Evolutionary conservation across 2,888 invertebrate species (phyloP), one percentile per base, ranked within the genome.

Genomic region (Agonopterix heracliana): DNA sequence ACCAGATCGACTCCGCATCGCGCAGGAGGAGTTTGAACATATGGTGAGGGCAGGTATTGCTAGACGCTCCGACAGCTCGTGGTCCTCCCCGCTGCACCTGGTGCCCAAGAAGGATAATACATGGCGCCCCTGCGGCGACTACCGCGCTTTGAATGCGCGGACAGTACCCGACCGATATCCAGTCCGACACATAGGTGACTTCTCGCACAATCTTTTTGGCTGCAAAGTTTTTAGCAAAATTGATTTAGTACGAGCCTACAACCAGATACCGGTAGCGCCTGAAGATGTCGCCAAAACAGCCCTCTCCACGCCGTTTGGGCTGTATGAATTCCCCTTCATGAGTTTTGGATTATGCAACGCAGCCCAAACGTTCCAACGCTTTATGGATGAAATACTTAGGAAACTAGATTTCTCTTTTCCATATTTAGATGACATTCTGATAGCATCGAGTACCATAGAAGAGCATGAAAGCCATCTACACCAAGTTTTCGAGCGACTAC

Each of bases 261-360:
- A 70, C 44, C 71, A 77, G 43, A 73, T 82, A 12, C 73, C 70
- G 3, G 59, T 74, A 2, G 45, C 52, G 1, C 44, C 52, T 14
- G 64, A 61, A 5, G 70, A 78, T 49, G 57, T 76, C 7, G 14
- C 40, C 0, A 71, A 73, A 53, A 71, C 70, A 0, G 71, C 65
- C 0, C 59, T 67, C 3, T 61, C 52, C 2, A 67, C 66, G 8
- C 64, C 68, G 0, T 68, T 66, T 46, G 64, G 64, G 3, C 46
- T 68, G 9, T 68, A 55, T 40, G 66, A 78, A 46, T 72, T 67
- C 47, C 49, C 57, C 0, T 47, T 40, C 3, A 66, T 70, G 67
- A 54, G 56, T 0, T 78, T 77, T 14, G 76, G 78, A 3, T 57
- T 81, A 1, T 47, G 71, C 0, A 80, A 81, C 45, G 75, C 78